These are phyloP conservation scores for Plusia festucae DNA, from an alignment of 2,888 invertebrate genomes.

Conservation along the genomic window DNA sequence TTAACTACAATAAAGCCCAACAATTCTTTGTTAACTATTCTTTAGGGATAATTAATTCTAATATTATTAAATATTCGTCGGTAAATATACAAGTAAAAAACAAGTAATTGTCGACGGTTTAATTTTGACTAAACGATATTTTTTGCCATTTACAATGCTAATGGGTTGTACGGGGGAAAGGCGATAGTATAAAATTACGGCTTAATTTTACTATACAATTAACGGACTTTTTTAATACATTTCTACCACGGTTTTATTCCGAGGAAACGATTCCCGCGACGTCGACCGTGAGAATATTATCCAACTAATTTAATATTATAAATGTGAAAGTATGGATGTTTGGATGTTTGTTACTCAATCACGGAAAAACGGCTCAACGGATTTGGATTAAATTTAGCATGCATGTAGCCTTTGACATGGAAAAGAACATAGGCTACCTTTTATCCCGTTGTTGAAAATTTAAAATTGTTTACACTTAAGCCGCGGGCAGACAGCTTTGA, in stretches of 20 bases:
- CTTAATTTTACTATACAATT: constrained; percentile 15
- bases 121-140: constrained; percentile 42
- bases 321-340: too few species aligned
- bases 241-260: not conserved
- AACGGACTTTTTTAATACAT: not conserved
- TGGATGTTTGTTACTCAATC: too few species aligned
- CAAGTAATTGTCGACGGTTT: constrained; percentile 31
- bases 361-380: too few species aligned
- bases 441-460: too few species aligned
- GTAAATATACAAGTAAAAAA: constrained; percentile 28
- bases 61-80: constrained; percentile 41
- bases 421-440: too few species aligned
- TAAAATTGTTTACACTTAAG: too few species aligned
- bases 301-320: too few species aligned
- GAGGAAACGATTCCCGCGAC: not conserved
- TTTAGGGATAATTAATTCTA: constrained; percentile 52
- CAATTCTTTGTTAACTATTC: constrained; percentile 29
- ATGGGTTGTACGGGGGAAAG: constrained; percentile 36
- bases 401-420: too few species aligned
- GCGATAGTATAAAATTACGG: constrained; percentile 24
- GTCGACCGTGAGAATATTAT: too few species aligned
- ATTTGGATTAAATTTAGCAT: too few species aligned
- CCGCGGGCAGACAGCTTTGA: too few species aligned
- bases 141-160: constrained; percentile 48
- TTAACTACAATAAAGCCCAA: constrained; percentile 16